Conservation (phyloP, 1,140 invertebrate species). For the Stratiolaelaps scimitus region DNA sequence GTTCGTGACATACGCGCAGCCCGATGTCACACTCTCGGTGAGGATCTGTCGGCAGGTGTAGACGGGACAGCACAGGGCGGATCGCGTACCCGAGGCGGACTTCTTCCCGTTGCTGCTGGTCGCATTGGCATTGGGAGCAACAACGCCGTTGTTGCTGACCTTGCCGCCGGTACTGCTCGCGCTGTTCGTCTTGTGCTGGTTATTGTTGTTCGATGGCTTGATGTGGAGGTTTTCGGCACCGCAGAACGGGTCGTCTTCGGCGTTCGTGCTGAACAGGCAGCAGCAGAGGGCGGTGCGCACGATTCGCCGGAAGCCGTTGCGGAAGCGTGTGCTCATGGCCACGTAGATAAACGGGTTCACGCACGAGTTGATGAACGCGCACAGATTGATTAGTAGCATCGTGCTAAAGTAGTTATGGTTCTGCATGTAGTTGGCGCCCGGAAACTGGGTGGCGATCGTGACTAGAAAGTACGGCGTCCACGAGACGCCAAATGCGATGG, state of each 20-base stretch:
- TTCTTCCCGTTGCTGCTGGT: not conserved
- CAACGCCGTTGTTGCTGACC: too few relatives aligned
- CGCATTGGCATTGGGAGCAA: too few relatives aligned
- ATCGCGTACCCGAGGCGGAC: not conserved
- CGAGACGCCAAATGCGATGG: conserved; percentile 41
- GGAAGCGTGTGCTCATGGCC: conserved; percentile 44
- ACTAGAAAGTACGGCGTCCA: conserved; percentile 46
- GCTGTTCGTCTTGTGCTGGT: too few relatives aligned
- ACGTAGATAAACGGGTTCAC: conserved; percentile 46
- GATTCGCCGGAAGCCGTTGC: conserved; percentile 37
- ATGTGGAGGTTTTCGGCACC: conserved; percentile 20
- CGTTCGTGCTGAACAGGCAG: conserved; percentile 9
- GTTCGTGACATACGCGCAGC: not conserved
- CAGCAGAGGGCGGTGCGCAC: conserved; percentile 32
- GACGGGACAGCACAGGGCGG: not conserved
- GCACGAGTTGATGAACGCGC: conserved; percentile 45
- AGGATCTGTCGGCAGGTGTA: not conserved
- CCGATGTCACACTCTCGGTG: conserved; percentile 9
- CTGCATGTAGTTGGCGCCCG: conserved; percentile 40
- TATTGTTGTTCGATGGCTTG: not conserved
- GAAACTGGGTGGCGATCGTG: conserved; percentile 42
- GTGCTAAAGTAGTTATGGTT: conserved; percentile 44
- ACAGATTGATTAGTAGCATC: conserved; percentile 45
- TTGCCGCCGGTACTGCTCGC: too few relatives aligned
- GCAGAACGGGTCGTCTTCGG: conserved; percentile 20